Evolutionary conservation across 2,888 invertebrate genomes (phyloP).

Genomic region (Drosophila infuscata): DNA sequence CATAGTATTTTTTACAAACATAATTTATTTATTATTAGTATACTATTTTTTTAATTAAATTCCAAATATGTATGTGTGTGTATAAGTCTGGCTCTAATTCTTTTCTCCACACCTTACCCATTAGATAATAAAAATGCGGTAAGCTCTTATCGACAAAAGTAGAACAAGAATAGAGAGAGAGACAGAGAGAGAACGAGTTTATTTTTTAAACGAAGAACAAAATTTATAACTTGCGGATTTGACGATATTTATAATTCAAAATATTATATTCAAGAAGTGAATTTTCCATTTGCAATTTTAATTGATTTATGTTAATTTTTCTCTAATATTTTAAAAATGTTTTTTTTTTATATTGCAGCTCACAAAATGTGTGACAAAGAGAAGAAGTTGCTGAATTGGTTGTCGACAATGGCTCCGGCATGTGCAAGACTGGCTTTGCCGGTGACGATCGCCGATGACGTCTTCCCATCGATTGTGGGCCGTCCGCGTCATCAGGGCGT

Average conservation of each 20-base stretch:
- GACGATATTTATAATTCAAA: neutral
- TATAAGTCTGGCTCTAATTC: neutral
- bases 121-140: neutral
- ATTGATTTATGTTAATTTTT: conserved; percentile 34
- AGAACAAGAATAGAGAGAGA: conserved; percentile 7
- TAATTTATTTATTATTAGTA: neutral
- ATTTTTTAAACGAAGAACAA: neutral
- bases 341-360: conserved; percentile 70
- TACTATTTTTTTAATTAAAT: neutral
- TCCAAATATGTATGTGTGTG: neutral
- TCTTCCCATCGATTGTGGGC: conserved; percentile 96
- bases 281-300: conserved; percentile 13
- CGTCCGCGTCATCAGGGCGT: conserved; percentile 95
- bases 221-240: neutral
- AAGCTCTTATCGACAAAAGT: conserved; percentile 16
- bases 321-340: neutral
- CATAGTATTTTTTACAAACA: neutral
- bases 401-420: conserved; percentile 96
- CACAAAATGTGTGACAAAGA: conserved; percentile 92
- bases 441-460: conserved; percentile 91
- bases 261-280: neutral
- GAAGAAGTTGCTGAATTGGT: conserved; percentile 98
- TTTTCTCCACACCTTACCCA: neutral
- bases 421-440: conserved; percentile 97
- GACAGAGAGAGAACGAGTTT: neutral